These are phyloP conservation scores for Psammodynastes pulverulentus DNA, from an alignment of 2,113 vertebrate species.

Conservation along the genomic window DNA sequence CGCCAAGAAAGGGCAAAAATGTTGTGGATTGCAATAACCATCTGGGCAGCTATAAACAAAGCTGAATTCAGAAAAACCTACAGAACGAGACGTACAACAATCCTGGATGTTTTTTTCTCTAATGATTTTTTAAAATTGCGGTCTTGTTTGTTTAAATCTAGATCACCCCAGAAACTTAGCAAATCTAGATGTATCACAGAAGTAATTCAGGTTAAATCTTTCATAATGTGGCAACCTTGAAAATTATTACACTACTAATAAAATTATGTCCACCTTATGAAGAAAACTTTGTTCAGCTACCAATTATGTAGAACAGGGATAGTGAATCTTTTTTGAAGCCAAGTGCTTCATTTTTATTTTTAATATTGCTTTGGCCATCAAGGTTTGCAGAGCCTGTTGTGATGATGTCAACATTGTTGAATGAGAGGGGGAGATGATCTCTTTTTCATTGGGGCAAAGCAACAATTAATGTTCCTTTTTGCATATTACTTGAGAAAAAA, in stretches of 20 bases:
- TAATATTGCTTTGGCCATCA: not conserved
- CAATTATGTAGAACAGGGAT: slow-evolving; percentile 44
- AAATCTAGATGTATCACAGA: not conserved
- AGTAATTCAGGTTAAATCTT: not conserved
- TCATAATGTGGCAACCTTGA: slow-evolving; percentile 14
- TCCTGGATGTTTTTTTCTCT: not conserved
- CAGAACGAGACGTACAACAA: not conserved
- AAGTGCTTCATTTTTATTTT: not conserved
- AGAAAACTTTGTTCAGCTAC: slow-evolving; percentile 45
- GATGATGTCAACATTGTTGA: not conserved
- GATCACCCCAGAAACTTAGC: not conserved
- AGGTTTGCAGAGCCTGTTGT: not conserved
- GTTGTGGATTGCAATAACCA: not conserved
- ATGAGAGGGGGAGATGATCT: not conserved
- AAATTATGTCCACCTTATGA: slow-evolving; percentile 13
- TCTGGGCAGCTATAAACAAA: not conserved
- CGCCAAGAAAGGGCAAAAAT: not conserved
- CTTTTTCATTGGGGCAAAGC: not conserved
- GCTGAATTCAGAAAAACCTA: not conserved
- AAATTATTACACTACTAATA: slow-evolving; percentile 33
- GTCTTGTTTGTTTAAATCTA: not conserved
- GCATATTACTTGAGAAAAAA: not conserved
- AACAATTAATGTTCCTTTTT: not conserved
- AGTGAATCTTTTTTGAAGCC: not conserved
- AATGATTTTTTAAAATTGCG: not conserved